These are phyloP conservation scores for Acanthurus leucopareius DNA, from an alignment of 2,797 vertebrate species.

Conservation along the genomic window DNA sequence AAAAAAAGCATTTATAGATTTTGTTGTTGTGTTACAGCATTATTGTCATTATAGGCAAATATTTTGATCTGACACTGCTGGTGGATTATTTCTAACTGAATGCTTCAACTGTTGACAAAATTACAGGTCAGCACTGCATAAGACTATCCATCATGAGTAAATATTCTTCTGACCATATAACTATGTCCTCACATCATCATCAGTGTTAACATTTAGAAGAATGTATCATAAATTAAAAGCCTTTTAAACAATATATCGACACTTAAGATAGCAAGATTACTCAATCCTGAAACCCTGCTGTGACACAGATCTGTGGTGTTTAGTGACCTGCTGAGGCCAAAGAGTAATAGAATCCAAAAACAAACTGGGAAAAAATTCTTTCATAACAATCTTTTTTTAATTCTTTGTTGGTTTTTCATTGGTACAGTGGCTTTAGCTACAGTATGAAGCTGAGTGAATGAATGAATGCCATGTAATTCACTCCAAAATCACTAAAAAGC, in stretches of 20 bases:
- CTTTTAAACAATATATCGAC: not conserved
- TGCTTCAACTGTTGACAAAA: too few species aligned
- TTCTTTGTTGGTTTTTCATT: constrained; percentile 11
- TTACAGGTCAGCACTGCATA: not conserved
- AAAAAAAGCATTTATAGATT: too few species aligned
- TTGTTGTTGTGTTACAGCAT: too few species aligned
- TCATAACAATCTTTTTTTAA: constrained; percentile 35
- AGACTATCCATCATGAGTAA: not conserved
- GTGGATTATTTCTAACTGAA: not conserved
- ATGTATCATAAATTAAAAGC: not conserved
- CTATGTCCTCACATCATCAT: not conserved
- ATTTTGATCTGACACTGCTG: not conserved
- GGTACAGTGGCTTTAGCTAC: constrained; percentile 22
- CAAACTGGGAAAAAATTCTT: constrained; percentile 7
- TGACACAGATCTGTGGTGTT: not conserved
- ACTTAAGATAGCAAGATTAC: too few species aligned
- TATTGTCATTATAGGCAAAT: not conserved
- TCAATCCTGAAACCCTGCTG: too few species aligned
- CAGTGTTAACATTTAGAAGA: not conserved
- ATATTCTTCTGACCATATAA: not conserved
- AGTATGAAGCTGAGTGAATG: constrained; percentile 17
- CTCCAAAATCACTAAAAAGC: constrained; percentile 40
- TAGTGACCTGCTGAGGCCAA: too few species aligned
- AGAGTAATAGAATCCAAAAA: not conserved
- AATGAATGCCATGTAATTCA: constrained; percentile 19